phyloP scores from a whole-genome alignment of 2,113 vertebrate genomes.

The Phyllostomus hastatus region DNA sequence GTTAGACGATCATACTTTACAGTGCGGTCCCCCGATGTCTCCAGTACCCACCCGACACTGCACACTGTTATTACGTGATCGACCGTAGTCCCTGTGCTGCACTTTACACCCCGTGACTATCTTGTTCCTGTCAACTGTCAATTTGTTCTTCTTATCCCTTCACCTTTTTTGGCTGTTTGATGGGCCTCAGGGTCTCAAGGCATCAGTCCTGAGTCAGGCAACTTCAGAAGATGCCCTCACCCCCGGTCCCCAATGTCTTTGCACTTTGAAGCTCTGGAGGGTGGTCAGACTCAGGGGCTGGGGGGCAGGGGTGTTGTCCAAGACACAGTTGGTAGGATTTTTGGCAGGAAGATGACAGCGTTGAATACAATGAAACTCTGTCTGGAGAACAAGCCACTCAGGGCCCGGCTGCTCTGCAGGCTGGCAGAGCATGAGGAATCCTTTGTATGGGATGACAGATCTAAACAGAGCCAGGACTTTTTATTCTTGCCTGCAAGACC shows the following conservation, averaged over 20 bases:
- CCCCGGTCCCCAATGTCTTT: not conserved
- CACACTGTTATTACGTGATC: not conserved
- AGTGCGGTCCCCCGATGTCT: not conserved
- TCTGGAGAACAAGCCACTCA: not conserved
- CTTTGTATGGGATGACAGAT: not conserved
- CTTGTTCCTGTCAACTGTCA: not conserved
- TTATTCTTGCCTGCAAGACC: not conserved
- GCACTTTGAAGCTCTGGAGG: not conserved
- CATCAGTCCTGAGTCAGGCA: not conserved
- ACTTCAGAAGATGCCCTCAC: not conserved
- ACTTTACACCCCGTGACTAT: not conserved
- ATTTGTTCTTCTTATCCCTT: not conserved
- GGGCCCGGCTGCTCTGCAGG: not conserved
- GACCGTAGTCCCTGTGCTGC: not conserved
- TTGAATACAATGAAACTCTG: constrained; percentile 15
- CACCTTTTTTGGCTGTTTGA: not conserved
- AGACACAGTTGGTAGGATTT: not conserved
- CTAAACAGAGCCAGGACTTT: not conserved
- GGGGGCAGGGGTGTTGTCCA: not conserved
- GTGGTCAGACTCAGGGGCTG: not conserved
- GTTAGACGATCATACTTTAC: not conserved
- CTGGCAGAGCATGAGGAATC: not conserved
- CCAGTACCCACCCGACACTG: not conserved
- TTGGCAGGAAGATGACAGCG: not conserved
- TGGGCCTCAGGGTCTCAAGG: not conserved